Percentiles rank a stretch among this genome's conserved stretches.
phyloP scores from a whole-genome alignment of 1,140 invertebrate species.

The Hylaeus anthracinus region DNA sequence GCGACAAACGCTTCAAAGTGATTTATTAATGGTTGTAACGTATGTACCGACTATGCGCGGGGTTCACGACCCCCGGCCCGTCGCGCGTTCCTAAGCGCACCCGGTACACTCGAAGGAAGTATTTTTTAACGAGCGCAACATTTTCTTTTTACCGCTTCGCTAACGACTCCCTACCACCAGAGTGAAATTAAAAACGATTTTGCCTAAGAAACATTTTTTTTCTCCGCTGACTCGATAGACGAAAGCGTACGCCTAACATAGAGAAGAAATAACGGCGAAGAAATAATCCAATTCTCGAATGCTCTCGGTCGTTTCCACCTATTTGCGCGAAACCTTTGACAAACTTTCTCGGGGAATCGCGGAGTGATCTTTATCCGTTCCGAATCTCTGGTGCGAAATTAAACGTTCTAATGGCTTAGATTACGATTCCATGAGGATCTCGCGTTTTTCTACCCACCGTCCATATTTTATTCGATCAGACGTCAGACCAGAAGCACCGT shows the following conservation, averaged over 20 bases:
- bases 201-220: slow-evolving; percentile 22
- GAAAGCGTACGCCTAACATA: neutral
- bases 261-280: slow-evolving; percentile 16
- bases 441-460: neutral
- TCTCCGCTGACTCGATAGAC: neutral
- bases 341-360: neutral
- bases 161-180: slow-evolving; percentile 40
- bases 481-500: neutral
- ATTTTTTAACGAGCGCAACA: slow-evolving; percentile 61
- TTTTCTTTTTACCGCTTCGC: slow-evolving; percentile 57
- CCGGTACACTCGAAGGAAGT: slow-evolving; percentile 37
- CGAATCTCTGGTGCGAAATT: neutral
- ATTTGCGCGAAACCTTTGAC: neutral
- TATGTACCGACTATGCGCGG: slow-evolving; percentile 24
- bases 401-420: slow-evolving; percentile 1
- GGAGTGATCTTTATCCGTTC: neutral
- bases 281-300: slow-evolving; percentile 39
- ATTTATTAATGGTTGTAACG: slow-evolving; percentile 72
- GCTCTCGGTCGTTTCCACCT: slow-evolving; percentile 3
- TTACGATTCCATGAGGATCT: neutral
- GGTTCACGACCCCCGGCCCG: neutral
- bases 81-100: slow-evolving; percentile 17
- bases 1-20: slow-evolving; percentile 61
- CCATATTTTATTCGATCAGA: slow-evolving; percentile 35
- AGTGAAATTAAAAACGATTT: slow-evolving; percentile 55